Conservation (phyloP, 2,113 vertebrate species). For the Clupea harengus region DNA sequence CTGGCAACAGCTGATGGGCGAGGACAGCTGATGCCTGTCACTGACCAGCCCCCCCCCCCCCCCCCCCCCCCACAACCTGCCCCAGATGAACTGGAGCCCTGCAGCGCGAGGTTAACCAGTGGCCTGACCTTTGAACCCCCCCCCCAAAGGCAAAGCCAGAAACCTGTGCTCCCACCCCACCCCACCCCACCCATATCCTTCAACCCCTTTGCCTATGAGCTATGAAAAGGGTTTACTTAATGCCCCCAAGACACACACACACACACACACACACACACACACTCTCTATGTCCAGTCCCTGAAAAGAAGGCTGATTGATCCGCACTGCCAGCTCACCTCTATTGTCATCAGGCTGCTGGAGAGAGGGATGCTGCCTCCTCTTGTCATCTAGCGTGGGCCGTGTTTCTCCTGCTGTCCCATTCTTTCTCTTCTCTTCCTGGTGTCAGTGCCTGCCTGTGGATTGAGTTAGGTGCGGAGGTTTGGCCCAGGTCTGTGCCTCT, state of each 20-base stretch:
- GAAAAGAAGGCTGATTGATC: neutral
- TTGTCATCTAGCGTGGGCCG: neutral
- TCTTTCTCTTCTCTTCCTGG: slow-evolving; percentile 5
- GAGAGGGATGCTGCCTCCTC: neutral
- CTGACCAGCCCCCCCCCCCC: neutral
- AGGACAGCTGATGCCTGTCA: neutral
- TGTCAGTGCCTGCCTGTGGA: slow-evolving; percentile 56
- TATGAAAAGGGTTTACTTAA: neutral
- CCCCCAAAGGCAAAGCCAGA: neutral
- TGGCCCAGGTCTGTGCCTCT: slow-evolving; percentile 44
- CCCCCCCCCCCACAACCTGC: neutral
- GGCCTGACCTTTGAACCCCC: neutral
- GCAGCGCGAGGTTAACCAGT: neutral
- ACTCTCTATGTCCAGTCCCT: neutral
- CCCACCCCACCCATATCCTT: neutral
- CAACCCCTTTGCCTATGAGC: neutral
- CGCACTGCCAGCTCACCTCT: neutral
- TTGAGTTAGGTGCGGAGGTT: slow-evolving; percentile 49
- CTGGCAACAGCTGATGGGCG: slow-evolving; percentile 6
- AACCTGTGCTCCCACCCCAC: neutral
- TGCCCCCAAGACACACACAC: neutral
- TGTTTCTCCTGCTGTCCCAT: too few species aligned
- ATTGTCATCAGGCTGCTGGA: neutral
- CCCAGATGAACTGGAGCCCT: neutral
- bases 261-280: neutral